Percentiles rank a stretch among this genome's conserved stretches.
Evolutionary conservation across 2,113 vertebrate species (phyloP).

Genomic region (Tympanuchus pallidicinctus): DNA sequence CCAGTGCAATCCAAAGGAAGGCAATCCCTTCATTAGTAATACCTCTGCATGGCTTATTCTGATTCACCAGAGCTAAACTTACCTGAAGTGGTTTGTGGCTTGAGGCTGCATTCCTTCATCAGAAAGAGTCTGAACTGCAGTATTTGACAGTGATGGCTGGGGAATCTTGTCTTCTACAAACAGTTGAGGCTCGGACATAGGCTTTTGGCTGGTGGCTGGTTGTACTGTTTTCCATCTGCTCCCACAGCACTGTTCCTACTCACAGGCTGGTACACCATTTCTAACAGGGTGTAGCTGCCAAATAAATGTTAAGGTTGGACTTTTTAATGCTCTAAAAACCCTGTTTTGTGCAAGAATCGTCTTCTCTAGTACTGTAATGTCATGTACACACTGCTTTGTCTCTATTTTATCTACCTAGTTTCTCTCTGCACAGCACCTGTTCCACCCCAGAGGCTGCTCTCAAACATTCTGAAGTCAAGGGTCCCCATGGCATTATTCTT

Average conservation of each 20-base stretch:
- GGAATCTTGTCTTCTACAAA: neutral
- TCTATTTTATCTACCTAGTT: rapidly evolving
- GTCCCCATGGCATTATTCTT: neutral
- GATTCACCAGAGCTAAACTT: neutral
- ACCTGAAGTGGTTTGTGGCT: neutral
- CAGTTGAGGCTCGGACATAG: neutral
- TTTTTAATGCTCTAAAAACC: neutral
- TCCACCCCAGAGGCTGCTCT: neutral
- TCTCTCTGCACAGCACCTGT: neutral
- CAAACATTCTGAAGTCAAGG: neutral
- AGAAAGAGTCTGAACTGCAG: neutral
- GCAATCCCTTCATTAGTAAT: neutral
- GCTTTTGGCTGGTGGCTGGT: neutral
- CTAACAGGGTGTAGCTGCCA: neutral
- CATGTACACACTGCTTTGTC: neutral
- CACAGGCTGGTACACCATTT: neutral
- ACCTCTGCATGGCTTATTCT: neutral
- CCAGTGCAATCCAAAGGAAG: neutral
- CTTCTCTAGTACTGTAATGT: neutral
- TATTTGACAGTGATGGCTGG: neutral
- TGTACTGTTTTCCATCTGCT: neutral
- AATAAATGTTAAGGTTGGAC: neutral
- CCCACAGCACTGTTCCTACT: neutral
- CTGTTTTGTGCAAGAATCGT: neutral
- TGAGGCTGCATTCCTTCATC: neutral